Conservation (phyloP, 2,113 vertebrate genomes). For the Amphilophus citrinellus region DNA sequence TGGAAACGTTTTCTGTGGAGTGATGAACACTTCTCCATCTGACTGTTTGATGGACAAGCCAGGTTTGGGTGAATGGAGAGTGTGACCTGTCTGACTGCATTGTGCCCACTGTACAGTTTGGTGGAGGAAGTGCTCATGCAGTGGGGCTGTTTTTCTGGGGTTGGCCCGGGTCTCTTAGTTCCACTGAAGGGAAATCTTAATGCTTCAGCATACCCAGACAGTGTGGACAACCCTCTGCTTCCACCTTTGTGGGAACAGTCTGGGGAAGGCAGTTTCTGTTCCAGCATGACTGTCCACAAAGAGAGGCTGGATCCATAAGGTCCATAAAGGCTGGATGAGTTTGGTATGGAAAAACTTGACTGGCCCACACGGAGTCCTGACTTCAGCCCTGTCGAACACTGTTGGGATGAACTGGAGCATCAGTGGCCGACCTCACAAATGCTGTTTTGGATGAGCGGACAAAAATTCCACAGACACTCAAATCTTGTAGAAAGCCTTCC, state of each 20-base stretch:
- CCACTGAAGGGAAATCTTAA: background rate
- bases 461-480: background rate
- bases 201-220: background rate
- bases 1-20: background rate
- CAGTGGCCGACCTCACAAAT: background rate
- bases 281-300: background rate
- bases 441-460: background rate
- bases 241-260: background rate
- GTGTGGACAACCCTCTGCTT: background rate
- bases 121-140: background rate
- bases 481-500: background rate
- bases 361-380: too few relatives aligned
- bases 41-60: background rate
- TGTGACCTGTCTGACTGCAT: too few relatives aligned
- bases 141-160: background rate
- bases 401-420: background rate
- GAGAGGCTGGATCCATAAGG: background rate
- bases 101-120: background rate
- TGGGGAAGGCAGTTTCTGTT: background rate
- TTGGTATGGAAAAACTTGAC: too few relatives aligned
- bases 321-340: background rate
- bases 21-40: background rate
- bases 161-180: background rate
- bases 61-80: background rate
- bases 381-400: too few relatives aligned